These are phyloP conservation scores for Dilophus febrilis DNA, from an alignment of 2,888 invertebrate genomes.

Conservation along the genomic window DNA sequence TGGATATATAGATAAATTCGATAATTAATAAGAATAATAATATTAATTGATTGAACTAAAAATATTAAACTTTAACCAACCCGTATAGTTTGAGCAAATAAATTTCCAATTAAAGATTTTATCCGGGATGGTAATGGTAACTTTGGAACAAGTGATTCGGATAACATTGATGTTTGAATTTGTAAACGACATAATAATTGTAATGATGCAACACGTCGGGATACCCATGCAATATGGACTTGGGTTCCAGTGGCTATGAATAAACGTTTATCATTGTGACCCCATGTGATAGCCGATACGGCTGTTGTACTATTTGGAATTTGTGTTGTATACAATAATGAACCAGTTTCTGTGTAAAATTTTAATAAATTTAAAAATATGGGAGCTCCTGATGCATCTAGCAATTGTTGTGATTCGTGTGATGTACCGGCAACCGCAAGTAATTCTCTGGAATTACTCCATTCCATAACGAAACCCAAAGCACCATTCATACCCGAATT, in stretches of 20 bases:
- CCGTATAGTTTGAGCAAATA: constrained; percentile 86
- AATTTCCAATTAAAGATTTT: constrained; percentile 65
- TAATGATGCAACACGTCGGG: constrained; percentile 73
- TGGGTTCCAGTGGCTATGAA: constrained; percentile 86
- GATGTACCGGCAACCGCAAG: constrained; percentile 77
- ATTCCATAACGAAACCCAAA: constrained; percentile 73
- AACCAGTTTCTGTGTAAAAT: constrained; percentile 78
- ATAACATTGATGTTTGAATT: constrained; percentile 55
- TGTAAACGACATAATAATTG: constrained; percentile 76
- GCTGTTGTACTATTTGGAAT: constrained; percentile 61
- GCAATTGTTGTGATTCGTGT: constrained; percentile 20
- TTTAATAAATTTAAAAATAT: constrained; percentile 70
- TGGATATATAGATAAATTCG: constrained; percentile 22
- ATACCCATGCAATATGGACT: constrained; percentile 87
- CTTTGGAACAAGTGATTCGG: constrained; percentile 54
- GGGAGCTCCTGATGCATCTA: constrained; percentile 26
- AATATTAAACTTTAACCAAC: constrained; percentile 33
- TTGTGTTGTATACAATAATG: constrained; percentile 59
- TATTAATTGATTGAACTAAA: neutral
- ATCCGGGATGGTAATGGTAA: constrained; percentile 79
- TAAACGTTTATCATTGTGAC: constrained; percentile 88
- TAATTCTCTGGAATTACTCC: constrained; percentile 88
- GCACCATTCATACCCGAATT: constrained; percentile 63
- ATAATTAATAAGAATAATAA: neutral
- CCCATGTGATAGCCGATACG: constrained; percentile 93